These are phyloP conservation scores for Premnoplex brunnescens DNA, from an alignment of 2,797 vertebrate species.

Conservation along the genomic window DNA sequence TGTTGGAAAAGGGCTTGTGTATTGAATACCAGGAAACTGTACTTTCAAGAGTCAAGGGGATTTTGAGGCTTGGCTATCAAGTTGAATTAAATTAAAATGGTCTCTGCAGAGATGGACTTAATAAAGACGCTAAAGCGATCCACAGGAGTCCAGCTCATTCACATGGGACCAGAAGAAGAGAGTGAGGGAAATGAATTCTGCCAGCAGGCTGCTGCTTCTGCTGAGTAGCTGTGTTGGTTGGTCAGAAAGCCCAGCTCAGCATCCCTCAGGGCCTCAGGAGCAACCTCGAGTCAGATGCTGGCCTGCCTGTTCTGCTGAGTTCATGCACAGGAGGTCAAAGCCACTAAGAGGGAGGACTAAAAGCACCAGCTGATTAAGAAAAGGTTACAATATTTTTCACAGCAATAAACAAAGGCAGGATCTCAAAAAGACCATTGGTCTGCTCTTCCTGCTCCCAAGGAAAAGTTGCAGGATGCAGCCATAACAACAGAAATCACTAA, in stretches of 20 bases:
- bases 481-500: neutral
- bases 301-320: neutral
- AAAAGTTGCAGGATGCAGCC: neutral
- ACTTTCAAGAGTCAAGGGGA: slow-evolving; percentile 35
- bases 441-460: neutral
- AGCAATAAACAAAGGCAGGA: neutral
- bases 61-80: slow-evolving; percentile 45
- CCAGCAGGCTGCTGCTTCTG: neutral
- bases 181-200: neutral
- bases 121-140: slow-evolving; percentile 25
- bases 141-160: neutral
- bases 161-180: neutral
- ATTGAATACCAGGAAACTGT: neutral
- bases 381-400: neutral
- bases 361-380: neutral
- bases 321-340: neutral
- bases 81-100: slow-evolving; percentile 52
- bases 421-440: neutral
- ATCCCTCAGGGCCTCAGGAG: neutral
- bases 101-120: slow-evolving; percentile 36
- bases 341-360: neutral
- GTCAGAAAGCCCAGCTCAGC: neutral
- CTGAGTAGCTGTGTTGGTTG: neutral
- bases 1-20: neutral
- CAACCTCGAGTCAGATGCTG: neutral